Percentiles rank a stretch among this genome's conserved stretches.
Conservation (phyloP, 92 coral and sea anemone genomes). For the Palythoa caribaeorum region DNA sequence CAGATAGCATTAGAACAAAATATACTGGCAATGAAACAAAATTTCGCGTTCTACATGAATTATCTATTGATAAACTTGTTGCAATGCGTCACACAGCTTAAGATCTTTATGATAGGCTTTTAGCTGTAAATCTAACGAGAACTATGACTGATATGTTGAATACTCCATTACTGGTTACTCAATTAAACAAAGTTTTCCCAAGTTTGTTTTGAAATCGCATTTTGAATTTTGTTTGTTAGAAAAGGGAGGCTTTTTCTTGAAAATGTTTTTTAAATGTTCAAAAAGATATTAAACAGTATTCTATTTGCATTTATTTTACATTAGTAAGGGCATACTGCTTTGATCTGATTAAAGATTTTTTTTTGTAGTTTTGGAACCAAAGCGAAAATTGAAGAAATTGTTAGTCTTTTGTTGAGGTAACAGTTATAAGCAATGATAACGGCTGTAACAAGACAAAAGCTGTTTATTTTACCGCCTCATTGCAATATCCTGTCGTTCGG, state of each 20-base stretch:
- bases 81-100: not conserved
- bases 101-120: too few relatives aligned
- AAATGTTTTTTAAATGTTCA: not conserved
- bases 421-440: not conserved
- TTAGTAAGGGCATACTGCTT: not conserved
- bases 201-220: not conserved
- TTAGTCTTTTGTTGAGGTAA: conserved; percentile 1
- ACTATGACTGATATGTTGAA: not conserved
- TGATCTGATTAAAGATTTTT: not conserved
- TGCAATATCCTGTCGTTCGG: conserved; percentile 13
- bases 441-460: not conserved
- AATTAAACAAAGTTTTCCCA: not conserved
- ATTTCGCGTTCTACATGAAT: not conserved
- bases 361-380: not conserved
- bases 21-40: not conserved
- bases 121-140: conserved; percentile 14
- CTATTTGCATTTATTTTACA: not conserved
- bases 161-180: conserved; percentile 9
- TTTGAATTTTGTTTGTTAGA: not conserved
- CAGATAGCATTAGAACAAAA: not conserved
- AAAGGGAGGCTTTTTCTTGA: not conserved
- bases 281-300: not conserved
- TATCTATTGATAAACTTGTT: not conserved
- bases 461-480: not conserved
- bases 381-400: not conserved